Conservation (phyloP, 2,113 vertebrate genomes). For the Pavo muticus region DNA sequence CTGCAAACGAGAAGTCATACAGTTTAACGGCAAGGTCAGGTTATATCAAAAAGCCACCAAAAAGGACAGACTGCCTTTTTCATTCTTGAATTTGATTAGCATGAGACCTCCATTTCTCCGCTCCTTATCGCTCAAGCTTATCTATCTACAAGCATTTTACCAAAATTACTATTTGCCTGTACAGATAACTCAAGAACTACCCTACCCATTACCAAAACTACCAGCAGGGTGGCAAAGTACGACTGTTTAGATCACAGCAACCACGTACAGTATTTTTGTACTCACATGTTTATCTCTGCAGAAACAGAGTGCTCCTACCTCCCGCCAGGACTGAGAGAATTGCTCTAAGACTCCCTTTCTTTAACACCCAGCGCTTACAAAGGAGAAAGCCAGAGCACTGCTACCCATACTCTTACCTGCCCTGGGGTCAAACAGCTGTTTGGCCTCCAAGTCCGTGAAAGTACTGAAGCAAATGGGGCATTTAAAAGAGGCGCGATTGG, state of each 20-base stretch:
- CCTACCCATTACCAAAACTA: neutral
- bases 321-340: neutral
- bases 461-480: slow-evolving; percentile 94
- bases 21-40: neutral
- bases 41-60: neutral
- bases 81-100: neutral
- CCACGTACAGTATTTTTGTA: neutral
- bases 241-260: neutral
- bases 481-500: slow-evolving; percentile 95
- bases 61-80: neutral
- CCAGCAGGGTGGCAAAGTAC: neutral
- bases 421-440: slow-evolving; percentile 94
- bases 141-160: neutral
- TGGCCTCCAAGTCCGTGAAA: slow-evolving; percentile 97
- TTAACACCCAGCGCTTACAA: neutral
- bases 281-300: neutral
- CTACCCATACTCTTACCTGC: slow-evolving; percentile 83
- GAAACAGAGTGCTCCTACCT: slow-evolving; percentile 1
- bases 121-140: neutral
- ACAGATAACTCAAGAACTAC: neutral
- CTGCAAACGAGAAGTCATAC: neutral
- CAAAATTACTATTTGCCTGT: neutral
- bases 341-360: neutral
- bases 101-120: neutral
- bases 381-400: neutral